phyloP scores from a whole-genome alignment of 2,888 invertebrate genomes.

The Argynnis bischoffii region DNA sequence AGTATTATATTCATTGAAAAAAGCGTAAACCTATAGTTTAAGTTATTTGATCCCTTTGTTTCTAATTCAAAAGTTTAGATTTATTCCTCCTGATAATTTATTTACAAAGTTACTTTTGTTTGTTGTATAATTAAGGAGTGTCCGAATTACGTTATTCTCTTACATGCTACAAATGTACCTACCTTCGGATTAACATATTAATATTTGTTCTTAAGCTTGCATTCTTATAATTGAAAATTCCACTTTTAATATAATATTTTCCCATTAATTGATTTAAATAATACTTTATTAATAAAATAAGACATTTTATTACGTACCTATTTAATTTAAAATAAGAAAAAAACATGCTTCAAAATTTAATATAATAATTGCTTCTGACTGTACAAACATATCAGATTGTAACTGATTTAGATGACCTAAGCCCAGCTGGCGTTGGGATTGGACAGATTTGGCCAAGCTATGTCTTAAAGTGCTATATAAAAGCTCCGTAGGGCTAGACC shows the following conservation, averaged over 20 bases:
- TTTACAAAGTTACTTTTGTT: background rate
- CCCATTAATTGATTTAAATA: too few species aligned
- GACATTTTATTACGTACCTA: too few species aligned
- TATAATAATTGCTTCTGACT: conserved; percentile 50
- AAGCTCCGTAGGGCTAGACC: conserved; percentile 57
- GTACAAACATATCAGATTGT: conserved; percentile 52
- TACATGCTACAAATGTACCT: background rate
- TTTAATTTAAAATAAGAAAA: background rate
- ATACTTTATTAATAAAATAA: too few species aligned
- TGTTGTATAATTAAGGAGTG: background rate
- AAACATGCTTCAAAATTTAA: background rate
- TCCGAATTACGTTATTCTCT: background rate
- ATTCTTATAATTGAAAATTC: background rate
- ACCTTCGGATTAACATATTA: background rate
- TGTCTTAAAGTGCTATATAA: conserved; percentile 70
- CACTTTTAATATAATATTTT: background rate
- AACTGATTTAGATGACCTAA: conserved; percentile 69
- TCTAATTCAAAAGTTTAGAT: too few species aligned
- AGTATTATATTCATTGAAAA: too few species aligned
- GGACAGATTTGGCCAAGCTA: conserved; percentile 69
- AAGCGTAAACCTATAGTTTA: too few species aligned
- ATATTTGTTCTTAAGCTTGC: background rate
- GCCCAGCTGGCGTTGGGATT: conserved; percentile 70
- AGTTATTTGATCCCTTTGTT: too few species aligned
- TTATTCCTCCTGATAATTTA: background rate